Evolutionary conservation across 2,888 invertebrate species (phyloP).

Genomic region (Choristoneura rosaceana): DNA sequence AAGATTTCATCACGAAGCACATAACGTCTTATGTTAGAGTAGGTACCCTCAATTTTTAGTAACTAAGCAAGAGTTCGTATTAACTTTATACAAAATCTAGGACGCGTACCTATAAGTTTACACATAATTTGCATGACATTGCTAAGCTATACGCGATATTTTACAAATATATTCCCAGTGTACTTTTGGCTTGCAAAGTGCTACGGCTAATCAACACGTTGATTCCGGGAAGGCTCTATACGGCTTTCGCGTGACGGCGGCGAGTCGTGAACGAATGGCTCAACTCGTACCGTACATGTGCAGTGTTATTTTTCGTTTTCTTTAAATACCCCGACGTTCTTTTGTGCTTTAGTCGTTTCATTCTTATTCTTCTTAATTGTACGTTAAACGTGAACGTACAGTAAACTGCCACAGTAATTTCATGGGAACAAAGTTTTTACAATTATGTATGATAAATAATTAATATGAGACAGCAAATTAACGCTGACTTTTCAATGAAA

Average conservation of each 20-base stretch:
- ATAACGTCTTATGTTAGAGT: constrained; percentile 16
- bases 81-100: constrained; percentile 1
- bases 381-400: neutral
- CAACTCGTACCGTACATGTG: constrained; percentile 19
- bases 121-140: neutral
- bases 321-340: neutral
- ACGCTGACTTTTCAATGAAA: neutral
- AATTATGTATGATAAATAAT: neutral
- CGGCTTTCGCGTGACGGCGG: constrained; percentile 63
- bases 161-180: constrained; percentile 12
- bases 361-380: neutral
- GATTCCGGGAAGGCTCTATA: constrained; percentile 65
- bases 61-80: constrained; percentile 3
- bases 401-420: neutral
- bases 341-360: neutral
- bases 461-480: neutral
- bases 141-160: neutral
- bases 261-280: constrained; percentile 36
- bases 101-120: neutral
- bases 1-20: constrained; percentile 34
- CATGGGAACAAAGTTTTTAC: neutral
- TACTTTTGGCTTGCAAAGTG: constrained; percentile 22
- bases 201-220: constrained; percentile 49
- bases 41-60: constrained; percentile 25
- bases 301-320: constrained; percentile 25